phyloP scores from a whole-genome alignment of 2,888 invertebrate genomes.

The Scaptomyza polygonia region DNA sequence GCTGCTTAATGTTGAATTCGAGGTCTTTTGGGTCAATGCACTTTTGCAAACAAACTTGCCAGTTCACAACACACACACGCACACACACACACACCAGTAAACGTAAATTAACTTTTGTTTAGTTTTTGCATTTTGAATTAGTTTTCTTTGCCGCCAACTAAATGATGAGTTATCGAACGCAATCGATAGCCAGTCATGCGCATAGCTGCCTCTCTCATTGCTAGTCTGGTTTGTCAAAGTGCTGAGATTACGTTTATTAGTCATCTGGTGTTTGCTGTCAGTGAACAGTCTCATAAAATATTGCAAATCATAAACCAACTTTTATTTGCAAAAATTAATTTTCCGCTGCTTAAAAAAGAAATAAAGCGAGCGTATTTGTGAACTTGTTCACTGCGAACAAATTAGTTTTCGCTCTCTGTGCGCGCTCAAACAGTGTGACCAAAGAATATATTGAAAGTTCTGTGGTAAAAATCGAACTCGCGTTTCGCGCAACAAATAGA shows the following conservation, averaged over 20 bases:
- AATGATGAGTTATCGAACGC: constrained; percentile 32
- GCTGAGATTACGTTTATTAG: constrained; percentile 5
- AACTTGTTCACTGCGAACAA: constrained; percentile 31
- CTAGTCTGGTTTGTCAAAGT: neutral
- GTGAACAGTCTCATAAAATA: neutral
- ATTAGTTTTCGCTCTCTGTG: neutral
- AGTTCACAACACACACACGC: too few relatives aligned
- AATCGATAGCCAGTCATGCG: constrained; percentile 51
- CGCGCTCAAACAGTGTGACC: constrained; percentile 37
- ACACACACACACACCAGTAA: neutral
- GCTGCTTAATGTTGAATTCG: constrained; percentile 51
- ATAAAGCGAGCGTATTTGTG: neutral
- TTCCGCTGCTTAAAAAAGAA: neutral
- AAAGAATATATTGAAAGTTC: neutral
- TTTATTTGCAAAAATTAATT: neutral
- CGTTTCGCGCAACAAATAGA: constrained; percentile 1
- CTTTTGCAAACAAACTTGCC: constrained; percentile 8
- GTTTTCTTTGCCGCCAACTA: constrained; percentile 21
- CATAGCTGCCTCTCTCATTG: constrained; percentile 7
- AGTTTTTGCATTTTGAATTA: constrained; percentile 12
- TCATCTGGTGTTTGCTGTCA: neutral
- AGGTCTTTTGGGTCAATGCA: constrained; percentile 73
- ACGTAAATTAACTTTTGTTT: too few relatives aligned
- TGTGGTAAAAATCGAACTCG: constrained; percentile 36
- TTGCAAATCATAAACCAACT: too few relatives aligned